A percentile compares a stretch with the other conserved stretches of the same genome.
Conservation (phyloP, 2,797 vertebrate species). For the Danio tinwini region DNA sequence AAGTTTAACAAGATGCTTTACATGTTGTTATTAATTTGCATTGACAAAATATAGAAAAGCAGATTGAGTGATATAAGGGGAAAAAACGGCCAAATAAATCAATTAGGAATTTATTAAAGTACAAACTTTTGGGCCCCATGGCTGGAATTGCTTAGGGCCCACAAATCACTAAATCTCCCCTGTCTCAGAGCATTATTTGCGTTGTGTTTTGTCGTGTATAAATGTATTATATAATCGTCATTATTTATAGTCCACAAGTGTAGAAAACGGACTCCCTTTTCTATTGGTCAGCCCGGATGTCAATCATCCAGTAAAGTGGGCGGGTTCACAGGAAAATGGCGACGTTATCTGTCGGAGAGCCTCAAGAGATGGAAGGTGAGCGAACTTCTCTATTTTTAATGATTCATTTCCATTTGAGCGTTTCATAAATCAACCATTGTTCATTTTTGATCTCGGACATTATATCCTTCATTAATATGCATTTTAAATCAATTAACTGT, state of each 20-base stretch:
- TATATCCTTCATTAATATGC: background rate
- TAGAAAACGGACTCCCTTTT: background rate
- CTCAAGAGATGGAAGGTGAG: constrained; percentile 87
- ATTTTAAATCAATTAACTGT: background rate
- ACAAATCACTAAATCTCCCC: too few species aligned
- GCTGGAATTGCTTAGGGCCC: too few species aligned
- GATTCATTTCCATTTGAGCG: fast-evolving
- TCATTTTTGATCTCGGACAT: background rate
- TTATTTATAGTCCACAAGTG: constrained; percentile 6
- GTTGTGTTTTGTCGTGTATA: background rate
- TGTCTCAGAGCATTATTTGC: background rate
- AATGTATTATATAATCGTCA: constrained; percentile 26
- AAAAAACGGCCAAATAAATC: too few species aligned
- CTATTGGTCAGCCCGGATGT: constrained; percentile 73
- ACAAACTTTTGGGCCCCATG: too few species aligned
- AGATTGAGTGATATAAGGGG: too few species aligned
- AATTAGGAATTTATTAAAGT: too few species aligned
- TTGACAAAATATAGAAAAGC: too few species aligned
- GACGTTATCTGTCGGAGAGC: constrained; percentile 79
- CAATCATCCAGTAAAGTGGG: constrained; percentile 60
- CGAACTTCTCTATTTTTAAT: constrained; percentile 38
- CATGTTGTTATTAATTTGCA: too few species aligned
- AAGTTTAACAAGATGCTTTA: too few species aligned
- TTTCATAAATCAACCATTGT: background rate
- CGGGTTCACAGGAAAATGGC: constrained; percentile 81